Evolutionary conservation across 2,888 invertebrate species (phyloP), one percentile per base, ranked within the genome.

Genomic region (Alitta virens): DNA sequence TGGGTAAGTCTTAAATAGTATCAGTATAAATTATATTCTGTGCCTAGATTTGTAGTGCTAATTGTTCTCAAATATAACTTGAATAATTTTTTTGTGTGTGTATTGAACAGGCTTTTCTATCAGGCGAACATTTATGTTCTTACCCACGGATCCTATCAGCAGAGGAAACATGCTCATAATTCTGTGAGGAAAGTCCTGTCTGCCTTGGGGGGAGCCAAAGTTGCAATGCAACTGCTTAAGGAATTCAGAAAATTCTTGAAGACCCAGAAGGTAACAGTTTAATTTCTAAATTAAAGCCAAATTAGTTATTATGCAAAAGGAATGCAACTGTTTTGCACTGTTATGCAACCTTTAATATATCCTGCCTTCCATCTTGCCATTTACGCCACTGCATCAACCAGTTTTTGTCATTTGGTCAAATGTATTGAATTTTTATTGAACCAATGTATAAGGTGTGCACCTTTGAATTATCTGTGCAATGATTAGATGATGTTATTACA

Each of bases 81-180:
- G 33, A 33, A 33, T 33, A 33, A 12, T 33, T 12, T 33, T 33
- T 33, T 5, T 7, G 33, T 7, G 33, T 7, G 5, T 33, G 33
- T 33, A 7, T 33, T 33, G 7, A 7, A 7, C 33, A 33, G 33
- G 33, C 33, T 7, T 7, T 33, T 33, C 54, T 88, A 89, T 75
- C 86, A 87, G 72, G 90, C 91, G 0, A 84, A 94, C 27, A 83
- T 92, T 54, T 85, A 87, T 67, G 88, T 89, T 59, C 83, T 90
- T 25, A 87, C 89, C 14, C 87, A 88, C 1, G 85, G 87, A 1
- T 85, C 87, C 49, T 86, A 86, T 62, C 75, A 84, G 42, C 87
- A 89, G 0, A 85, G 92, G 50, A 83, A 84, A 50, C 86, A 86
- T 56, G 89, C 90, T 58, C 81, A 87, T 40, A 79, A 83, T 0